phyloP scores from a whole-genome alignment of 2,113 vertebrate species.

The Turdus rufiventris region DNA sequence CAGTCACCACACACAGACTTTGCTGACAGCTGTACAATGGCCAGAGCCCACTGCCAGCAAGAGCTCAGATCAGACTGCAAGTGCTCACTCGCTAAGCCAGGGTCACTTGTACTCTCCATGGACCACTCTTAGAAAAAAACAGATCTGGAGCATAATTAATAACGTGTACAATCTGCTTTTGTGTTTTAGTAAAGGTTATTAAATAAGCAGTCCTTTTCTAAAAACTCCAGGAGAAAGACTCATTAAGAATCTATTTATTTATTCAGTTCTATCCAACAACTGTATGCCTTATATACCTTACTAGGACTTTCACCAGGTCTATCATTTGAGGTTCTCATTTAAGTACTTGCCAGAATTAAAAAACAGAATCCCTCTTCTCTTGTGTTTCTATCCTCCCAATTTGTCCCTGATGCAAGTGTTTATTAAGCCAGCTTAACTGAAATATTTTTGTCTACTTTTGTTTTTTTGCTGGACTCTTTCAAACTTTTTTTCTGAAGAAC shows the following conservation, averaged over 20 bases:
- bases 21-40: neutral
- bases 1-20: fast-evolving
- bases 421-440: neutral
- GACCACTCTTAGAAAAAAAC: neutral
- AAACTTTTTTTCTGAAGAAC: neutral
- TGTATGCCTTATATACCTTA: neutral
- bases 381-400: neutral
- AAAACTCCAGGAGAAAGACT: neutral
- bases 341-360: neutral
- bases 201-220: neutral
- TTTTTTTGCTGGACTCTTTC: neutral
- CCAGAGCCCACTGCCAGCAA: fast-evolving
- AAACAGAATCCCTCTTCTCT: neutral
- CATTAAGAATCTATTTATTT: neutral
- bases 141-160: neutral
- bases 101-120: neutral
- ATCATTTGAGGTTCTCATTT: neutral
- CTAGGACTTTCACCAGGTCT: neutral
- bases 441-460: neutral
- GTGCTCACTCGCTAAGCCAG: neutral
- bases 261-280: neutral
- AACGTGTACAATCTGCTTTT: neutral
- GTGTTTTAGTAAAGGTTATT: neutral
- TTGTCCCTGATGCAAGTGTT: neutral
- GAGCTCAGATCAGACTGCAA: neutral